Conservation (phyloP, 64 coral and sea anemone genomes). For the Pocillopora damicornis region DNA sequence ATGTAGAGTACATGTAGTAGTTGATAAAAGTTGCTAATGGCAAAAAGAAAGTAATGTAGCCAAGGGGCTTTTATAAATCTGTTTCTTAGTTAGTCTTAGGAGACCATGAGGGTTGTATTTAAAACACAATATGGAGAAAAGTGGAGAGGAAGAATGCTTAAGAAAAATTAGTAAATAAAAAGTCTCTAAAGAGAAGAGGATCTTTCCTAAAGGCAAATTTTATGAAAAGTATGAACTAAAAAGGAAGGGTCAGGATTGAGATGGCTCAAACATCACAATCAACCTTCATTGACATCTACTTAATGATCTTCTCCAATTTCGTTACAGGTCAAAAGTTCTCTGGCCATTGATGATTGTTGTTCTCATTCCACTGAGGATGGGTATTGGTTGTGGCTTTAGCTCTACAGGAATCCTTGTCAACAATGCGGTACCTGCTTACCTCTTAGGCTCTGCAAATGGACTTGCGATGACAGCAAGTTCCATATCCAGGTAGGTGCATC, state of each 20-base stretch:
- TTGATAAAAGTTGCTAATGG: too few species aligned
- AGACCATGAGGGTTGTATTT: too few species aligned
- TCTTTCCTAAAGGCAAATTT: too few species aligned
- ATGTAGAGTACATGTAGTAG: background rate
- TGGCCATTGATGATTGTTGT: constrained; percentile 24
- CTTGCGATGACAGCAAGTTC: constrained; percentile 8
- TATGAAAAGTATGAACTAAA: background rate
- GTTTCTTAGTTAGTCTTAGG: too few species aligned
- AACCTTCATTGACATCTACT: background rate
- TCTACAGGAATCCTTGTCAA: constrained; percentile 34
- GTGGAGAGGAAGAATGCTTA: too few species aligned
- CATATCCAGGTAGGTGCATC: constrained; percentile 32
- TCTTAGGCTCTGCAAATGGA: constrained; percentile 46
- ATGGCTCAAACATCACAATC: too few species aligned
- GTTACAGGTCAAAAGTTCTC: constrained; percentile 35
- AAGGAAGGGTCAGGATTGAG: background rate
- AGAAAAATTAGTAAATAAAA: too few species aligned
- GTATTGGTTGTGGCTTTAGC: background rate
- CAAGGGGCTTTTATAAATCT: too few species aligned
- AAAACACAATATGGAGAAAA: too few species aligned
- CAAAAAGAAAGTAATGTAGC: too few species aligned
- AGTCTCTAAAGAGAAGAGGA: too few species aligned
- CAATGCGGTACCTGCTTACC: constrained; percentile 33
- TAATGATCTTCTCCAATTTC: background rate
- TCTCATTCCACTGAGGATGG: background rate